Conservation (phyloP, 2,113 vertebrate genomes). For the Gyps fulvus region DNA sequence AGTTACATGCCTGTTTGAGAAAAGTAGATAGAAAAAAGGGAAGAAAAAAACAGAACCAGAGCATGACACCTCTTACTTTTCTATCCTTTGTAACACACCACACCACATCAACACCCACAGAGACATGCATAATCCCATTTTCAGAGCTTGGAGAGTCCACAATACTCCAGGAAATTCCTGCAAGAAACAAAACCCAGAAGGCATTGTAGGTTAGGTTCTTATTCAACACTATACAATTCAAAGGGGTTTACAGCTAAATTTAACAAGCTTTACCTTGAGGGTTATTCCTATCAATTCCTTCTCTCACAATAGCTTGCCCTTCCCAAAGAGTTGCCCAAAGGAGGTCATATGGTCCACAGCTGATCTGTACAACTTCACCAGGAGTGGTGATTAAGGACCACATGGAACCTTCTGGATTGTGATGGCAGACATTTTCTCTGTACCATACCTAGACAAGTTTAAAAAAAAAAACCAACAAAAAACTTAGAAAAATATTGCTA, state of each 20-base stretch:
- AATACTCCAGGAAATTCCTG: constrained; percentile 82
- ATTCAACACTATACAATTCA: background rate
- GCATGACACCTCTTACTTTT: constrained; percentile 79
- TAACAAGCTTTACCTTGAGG: constrained; percentile 79
- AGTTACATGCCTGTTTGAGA: background rate
- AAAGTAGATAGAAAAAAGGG: background rate
- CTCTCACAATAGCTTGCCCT: constrained; percentile 91
- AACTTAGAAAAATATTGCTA: background rate
- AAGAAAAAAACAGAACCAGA: background rate
- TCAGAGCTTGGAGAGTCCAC: constrained; percentile 89
- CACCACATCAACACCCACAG: constrained; percentile 87
- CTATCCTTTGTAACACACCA: constrained; percentile 95
- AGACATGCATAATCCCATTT: constrained; percentile 85
- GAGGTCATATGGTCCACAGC: constrained; percentile 90
- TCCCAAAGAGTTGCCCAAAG: constrained; percentile 97
- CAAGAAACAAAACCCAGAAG: background rate
- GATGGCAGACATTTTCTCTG: constrained; percentile 85
- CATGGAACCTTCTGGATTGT: constrained; percentile 87
- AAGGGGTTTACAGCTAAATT: background rate
- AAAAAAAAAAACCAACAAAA: background rate
- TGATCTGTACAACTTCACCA: constrained; percentile 94
- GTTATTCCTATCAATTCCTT: constrained; percentile 88
- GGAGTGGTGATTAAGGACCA: constrained; percentile 87
- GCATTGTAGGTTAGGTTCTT: background rate
- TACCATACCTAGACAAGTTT: constrained; percentile 86